Base-by-base conservation (phyloP, 2,797 vertebrate species). In the Pogonophryne albipinna region DNA sequence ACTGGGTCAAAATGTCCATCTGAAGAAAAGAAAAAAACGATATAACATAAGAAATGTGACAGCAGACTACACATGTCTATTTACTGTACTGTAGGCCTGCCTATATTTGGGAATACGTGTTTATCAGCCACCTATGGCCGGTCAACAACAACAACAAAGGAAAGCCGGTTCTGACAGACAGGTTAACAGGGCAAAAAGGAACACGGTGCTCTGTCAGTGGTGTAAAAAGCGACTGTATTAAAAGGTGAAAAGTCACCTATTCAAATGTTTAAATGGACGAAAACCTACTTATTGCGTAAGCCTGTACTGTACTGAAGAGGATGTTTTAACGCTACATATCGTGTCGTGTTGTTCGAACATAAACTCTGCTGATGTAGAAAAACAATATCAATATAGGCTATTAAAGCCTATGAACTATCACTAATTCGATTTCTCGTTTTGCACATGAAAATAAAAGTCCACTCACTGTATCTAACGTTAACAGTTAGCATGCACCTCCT, bases 1-100 rank as follows among this genome's bases (percentile, higher is more conserved):
- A 76, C 85, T 11, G 90, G 57, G 14, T 92, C 90, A 62, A 91
- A 92, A 8, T 0, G 0, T 1, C 57, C 34, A 6, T 20, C 89
- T 87, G 76, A 49, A 53, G 20, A 44, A 15, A 62, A 0, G 46
- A 47, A 4, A 64, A 31, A 2, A 42, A 38, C 34, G 34, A 38
- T 38, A 38, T 38, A 10, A 1, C 4, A 20, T 0, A 62, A 15
- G 4, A 2, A 3, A 10, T 10, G 15, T 27, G 50, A 55, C 31
- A 42, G 4, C 23, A 51, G 45, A 16, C 19, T 20, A 20, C 6
- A 45, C 6, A 34, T 59, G 11, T 41, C 15, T 15, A n/a, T 57
- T n/a, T 56, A 20, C 42, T 63, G 20, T 56, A 20, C 51, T 63
- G 20, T 4, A 47, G 17, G n/a, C 16, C 46, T 47, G 16, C 46